A percentile compares a stretch with the other conserved stretches of the same genome.
Conservation (phyloP, 2,888 invertebrate species). For the Eristalis pertinax region DNA sequence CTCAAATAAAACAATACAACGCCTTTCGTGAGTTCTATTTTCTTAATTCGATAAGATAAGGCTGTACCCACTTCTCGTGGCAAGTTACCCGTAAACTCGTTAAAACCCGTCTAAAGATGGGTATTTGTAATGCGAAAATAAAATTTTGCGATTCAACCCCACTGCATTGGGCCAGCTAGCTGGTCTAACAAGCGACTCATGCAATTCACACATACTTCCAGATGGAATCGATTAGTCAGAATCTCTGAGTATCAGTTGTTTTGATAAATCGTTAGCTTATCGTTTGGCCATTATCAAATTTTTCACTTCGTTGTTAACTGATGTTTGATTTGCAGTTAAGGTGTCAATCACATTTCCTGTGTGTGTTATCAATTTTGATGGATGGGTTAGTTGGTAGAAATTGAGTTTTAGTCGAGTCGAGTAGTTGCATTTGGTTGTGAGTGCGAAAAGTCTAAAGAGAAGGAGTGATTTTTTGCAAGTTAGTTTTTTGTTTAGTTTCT, state of each 20-base stretch:
- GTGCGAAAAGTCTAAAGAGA: background rate
- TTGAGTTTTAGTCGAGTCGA: background rate
- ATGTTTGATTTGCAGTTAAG: background rate
- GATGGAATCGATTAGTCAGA: background rate
- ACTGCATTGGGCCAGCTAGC: background rate
- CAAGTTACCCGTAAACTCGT: background rate
- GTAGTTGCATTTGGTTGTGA: background rate
- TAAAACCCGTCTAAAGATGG: background rate
- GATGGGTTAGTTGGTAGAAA: background rate
- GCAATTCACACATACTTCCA: background rate
- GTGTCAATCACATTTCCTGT: background rate
- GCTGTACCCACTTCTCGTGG: background rate
- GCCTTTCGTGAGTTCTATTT: conserved; percentile 18
- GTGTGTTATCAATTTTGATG: background rate
- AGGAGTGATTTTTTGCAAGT: background rate
- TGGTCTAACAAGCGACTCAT: background rate
- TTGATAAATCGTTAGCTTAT: background rate
- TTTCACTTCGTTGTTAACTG: background rate
- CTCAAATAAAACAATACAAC: background rate
- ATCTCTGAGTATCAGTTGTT: background rate
- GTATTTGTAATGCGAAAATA: background rate
- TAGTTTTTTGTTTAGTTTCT: too few species aligned
- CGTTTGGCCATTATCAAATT: background rate
- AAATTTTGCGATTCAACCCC: background rate
- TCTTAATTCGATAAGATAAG: conserved; percentile 47